Conservation (phyloP, 2,797 vertebrate genomes). For the Acestrorhynchus altus region DNA sequence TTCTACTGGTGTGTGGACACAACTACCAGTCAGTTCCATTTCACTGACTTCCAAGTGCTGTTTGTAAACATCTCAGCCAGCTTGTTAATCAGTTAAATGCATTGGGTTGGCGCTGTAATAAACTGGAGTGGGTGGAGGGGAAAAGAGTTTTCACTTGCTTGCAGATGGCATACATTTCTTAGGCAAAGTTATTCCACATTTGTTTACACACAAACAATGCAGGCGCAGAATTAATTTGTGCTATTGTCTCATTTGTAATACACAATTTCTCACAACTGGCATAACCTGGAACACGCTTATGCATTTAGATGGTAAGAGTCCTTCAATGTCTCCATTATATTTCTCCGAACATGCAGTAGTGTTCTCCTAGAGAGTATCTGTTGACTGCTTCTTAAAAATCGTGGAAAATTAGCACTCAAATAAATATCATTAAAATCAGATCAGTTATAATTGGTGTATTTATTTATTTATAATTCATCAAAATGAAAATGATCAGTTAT, state of each 20-base stretch:
- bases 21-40: slow-evolving; percentile 27
- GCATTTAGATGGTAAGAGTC: neutral
- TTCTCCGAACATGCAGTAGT: too few species aligned
- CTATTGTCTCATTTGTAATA: neutral
- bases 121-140: neutral
- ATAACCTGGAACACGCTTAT: neutral
- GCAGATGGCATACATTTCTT: neutral
- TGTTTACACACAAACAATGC: neutral
- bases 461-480: too few species aligned
- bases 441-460: too few species aligned
- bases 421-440: too few species aligned
- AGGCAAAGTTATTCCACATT: neutral
- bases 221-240: neutral
- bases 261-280: neutral
- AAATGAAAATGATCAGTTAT: too few species aligned
- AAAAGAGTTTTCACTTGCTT: neutral
- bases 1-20: slow-evolving; percentile 27
- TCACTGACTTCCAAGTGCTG: slow-evolving; percentile 23
- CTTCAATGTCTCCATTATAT: too few species aligned
- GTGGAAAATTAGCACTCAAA: too few species aligned
- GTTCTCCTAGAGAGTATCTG: too few species aligned
- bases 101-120: neutral
- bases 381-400: neutral
- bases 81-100: slow-evolving; percentile 32
- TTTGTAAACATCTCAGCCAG: slow-evolving; percentile 9